Conservation (phyloP, 2,888 invertebrate species). For the Drosophila testacea region DNA sequence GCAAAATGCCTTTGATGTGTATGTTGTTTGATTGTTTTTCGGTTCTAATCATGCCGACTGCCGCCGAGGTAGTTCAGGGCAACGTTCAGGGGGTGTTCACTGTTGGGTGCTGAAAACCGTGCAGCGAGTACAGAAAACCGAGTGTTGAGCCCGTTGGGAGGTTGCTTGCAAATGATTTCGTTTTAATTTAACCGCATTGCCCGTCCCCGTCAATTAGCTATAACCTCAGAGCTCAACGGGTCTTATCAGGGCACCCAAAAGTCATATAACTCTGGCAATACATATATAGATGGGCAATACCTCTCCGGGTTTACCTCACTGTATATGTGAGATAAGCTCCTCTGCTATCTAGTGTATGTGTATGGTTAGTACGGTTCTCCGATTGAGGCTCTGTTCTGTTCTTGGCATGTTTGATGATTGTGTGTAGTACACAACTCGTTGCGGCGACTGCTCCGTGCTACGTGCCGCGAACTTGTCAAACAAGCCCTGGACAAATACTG, state of each 20-base stretch:
- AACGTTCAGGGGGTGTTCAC: slow-evolving; percentile 6
- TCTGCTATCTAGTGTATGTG: slow-evolving; percentile 52
- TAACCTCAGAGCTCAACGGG: slow-evolving; percentile 13
- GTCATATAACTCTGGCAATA: slow-evolving; percentile 66
- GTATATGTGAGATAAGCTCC: slow-evolving; percentile 59
- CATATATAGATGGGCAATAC: slow-evolving; percentile 23
- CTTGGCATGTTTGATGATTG: slow-evolving; percentile 66
- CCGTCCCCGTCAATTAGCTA: slow-evolving; percentile 51
- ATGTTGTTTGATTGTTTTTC: slow-evolving; percentile 82
- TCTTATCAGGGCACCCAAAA: slow-evolving; percentile 66
- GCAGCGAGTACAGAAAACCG: neutral
- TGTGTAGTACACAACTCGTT: slow-evolving; percentile 73
- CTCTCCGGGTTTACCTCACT: slow-evolving; percentile 12
- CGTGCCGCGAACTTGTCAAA: slow-evolving; percentile 76
- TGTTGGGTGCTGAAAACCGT: neutral
- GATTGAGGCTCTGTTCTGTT: slow-evolving; percentile 19
- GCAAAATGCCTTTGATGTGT: slow-evolving; percentile 82
- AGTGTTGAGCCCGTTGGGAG: slow-evolving; percentile 5
- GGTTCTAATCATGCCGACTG: slow-evolving; percentile 83
- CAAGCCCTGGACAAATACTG: slow-evolving; percentile 67
- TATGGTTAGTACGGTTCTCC: slow-evolving; percentile 27
- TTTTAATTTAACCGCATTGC: slow-evolving; percentile 74
- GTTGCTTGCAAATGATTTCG: slow-evolving; percentile 77
- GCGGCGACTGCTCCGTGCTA: slow-evolving; percentile 72
- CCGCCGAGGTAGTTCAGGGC: slow-evolving; percentile 74